A percentile compares a stretch with the other conserved stretches of the same genome.
phyloP scores from a whole-genome alignment of 2,888 invertebrate genomes.

The Coelinius sp. region DNA sequence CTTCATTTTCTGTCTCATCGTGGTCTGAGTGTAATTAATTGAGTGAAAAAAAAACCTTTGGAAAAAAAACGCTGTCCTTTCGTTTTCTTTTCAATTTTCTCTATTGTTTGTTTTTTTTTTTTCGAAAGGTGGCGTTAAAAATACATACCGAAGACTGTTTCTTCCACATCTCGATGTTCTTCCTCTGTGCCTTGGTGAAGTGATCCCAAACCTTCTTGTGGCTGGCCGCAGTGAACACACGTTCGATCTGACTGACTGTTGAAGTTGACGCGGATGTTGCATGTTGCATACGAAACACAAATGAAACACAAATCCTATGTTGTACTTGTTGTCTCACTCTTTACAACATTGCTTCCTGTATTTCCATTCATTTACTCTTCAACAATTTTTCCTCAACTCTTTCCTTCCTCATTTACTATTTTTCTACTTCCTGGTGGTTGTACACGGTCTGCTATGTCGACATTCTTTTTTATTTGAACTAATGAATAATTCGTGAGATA shows the following conservation, averaged over 20 bases:
- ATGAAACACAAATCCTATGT: constrained; percentile 68
- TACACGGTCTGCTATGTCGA: background rate
- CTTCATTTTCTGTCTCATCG: constrained; percentile 1
- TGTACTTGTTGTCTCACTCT: constrained; percentile 65
- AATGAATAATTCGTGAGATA: constrained; percentile 18
- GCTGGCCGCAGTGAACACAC: constrained; percentile 94
- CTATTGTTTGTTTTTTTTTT: constrained; percentile 22
- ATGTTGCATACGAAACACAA: constrained; percentile 69
- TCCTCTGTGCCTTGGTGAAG: constrained; percentile 99
- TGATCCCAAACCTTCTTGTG: constrained; percentile 99
- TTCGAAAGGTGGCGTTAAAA: constrained; percentile 11
- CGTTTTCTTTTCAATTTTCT: constrained; percentile 31
- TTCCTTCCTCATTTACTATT: background rate
- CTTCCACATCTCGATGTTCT: constrained; percentile 98
- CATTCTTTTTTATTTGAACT: background rate
- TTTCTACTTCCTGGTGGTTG: background rate
- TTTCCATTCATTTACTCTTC: constrained; percentile 30
- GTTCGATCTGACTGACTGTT: constrained; percentile 98
- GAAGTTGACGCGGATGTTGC: constrained; percentile 67
- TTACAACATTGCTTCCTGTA: constrained; percentile 50
- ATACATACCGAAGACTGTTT: constrained; percentile 93
- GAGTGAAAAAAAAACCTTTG: constrained; percentile 34
- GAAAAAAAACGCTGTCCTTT: constrained; percentile 41
- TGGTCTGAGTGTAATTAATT: constrained; percentile 32
- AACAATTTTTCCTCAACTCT: constrained; percentile 21